Evolutionary conservation across 1,140 invertebrate genomes (phyloP), one percentile per base, ranked within the genome.

Genomic region (Hycleus phaleratus): DNA sequence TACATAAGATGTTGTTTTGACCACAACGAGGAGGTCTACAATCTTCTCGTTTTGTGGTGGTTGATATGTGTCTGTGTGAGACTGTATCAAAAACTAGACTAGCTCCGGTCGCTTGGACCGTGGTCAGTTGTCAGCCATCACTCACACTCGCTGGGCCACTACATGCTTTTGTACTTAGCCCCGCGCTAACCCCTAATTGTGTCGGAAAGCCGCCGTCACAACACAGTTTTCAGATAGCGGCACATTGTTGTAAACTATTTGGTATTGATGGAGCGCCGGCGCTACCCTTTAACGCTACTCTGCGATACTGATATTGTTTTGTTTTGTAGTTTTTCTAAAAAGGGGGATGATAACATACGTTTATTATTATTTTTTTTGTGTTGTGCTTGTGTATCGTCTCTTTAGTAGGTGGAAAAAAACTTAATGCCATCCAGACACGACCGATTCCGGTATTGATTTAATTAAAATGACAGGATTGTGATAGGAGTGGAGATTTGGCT

Each of bases 61-160:
- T 24, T 26, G 39, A 43, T 46, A 32, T 32, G 32, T 32, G 32
- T 32, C 4, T 5, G 32, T 32, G 32, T 32, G 32, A 5, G 32
- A 5, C 4, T 32, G 32, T 32, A 32, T 32, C 32, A 32, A 32
- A 32, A 7, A 32, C 32, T 32, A 32, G 43, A 54, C 25, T 40
- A 42, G 52, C 25, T 46, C 26, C 26, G 52, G 44, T 55, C 52
- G 52, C 45, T 55, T 44, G 52, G 52, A 55, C 62, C 64, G 62
- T 64, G 70, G 70, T 72, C 70, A 70, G 66, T 69, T 72, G 70
- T 72, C 69, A 72, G 60, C 67, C 70, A 72, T 72, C 70, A 72
- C 70, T 72, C 70, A 71, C 68, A 59, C 51, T 67, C 58, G 68
- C 62, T 49, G 56, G 67, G 60, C 70, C 62, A 59, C 65, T 67